Evolutionary conservation across 2,888 invertebrate genomes (phyloP).

Genomic region (Furcula furcula): DNA sequence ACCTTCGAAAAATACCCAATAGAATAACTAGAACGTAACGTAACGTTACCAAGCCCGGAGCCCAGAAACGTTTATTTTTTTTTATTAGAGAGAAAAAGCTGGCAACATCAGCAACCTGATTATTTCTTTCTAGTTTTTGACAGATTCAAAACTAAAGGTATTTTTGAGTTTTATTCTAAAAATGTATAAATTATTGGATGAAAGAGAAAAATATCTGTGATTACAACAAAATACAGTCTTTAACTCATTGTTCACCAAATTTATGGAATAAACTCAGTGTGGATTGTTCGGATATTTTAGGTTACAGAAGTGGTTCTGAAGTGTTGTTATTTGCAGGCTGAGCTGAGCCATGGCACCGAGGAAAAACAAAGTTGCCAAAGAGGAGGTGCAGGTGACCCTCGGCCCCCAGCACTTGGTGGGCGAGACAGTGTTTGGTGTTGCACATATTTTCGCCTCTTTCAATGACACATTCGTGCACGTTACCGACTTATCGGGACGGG

Average conservation of each 20-base stretch:
- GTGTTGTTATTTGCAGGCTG: slow-evolving; percentile 75
- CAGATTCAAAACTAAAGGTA: slow-evolving; percentile 78
- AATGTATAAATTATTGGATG: slow-evolving; percentile 31
- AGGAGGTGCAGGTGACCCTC: slow-evolving; percentile 97
- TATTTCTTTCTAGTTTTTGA: slow-evolving; percentile 71
- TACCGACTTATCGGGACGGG: slow-evolving; percentile 98
- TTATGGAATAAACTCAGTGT: slow-evolving; percentile 27
- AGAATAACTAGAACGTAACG: no score
- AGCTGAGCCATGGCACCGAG: slow-evolving; percentile 94
- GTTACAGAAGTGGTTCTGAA: slow-evolving; percentile 65
- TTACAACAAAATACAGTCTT: slow-evolving; percentile 15
- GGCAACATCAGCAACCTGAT: slow-evolving; percentile 24
- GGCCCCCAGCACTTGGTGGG: slow-evolving; percentile 98
- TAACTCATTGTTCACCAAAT: slow-evolving; percentile 11
- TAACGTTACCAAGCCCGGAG: no score
- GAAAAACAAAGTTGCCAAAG: slow-evolving; percentile 98
- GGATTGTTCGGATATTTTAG: slow-evolving; percentile 66
- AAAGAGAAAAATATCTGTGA: slow-evolving; percentile 41
- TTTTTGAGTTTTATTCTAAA: slow-evolving; percentile 42
- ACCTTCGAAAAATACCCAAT: no score
- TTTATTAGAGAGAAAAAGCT: slow-evolving; percentile 4
- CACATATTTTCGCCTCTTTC: slow-evolving; percentile 99
- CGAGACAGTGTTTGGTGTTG: slow-evolving; percentile 99
- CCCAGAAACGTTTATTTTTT: no score
- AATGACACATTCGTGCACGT: slow-evolving; percentile 99